phyloP scores from a whole-genome alignment of 2,113 vertebrate genomes.

The Entosphenus tridentatus region DNA sequence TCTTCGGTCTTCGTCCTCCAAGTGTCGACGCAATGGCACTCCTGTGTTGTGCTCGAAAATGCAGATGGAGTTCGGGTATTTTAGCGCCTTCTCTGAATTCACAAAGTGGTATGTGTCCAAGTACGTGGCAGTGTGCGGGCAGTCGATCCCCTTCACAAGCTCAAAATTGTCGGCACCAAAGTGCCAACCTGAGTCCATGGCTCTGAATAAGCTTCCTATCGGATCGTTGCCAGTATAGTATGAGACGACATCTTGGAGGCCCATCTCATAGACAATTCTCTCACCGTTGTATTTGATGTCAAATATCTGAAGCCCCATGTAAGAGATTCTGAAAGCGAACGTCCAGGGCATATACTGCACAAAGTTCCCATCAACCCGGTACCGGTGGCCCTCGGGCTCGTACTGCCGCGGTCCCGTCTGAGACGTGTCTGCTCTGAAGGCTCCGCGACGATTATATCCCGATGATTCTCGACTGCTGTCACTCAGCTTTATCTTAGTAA shows the following conservation, averaged over 20 bases:
- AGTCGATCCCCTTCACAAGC: conserved; percentile 45
- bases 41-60: conserved; percentile 57
- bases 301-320: conserved; percentile 42
- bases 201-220: conserved; percentile 35
- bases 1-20: conserved; percentile 24
- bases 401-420: conserved; percentile 27
- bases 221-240: conserved; percentile 49
- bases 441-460: neutral
- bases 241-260: conserved; percentile 51
- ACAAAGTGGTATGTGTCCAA: conserved; percentile 31
- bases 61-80: conserved; percentile 35
- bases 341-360: conserved; percentile 43
- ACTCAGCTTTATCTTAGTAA: conserved; percentile 17
- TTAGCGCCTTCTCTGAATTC: conserved; percentile 15
- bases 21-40: conserved; percentile 47
- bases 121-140: conserved; percentile 33
- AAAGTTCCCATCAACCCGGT: conserved; percentile 28
- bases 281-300: conserved; percentile 36
- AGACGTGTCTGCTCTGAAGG: neutral
- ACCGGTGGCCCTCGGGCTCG: conserved; percentile 32
- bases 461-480: conserved; percentile 25
- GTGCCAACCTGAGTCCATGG: conserved; percentile 48
- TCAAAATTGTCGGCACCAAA: conserved; percentile 41
- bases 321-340: conserved; percentile 43
- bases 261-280: conserved; percentile 45